Evolutionary conservation across 2,797 vertebrate species (phyloP), one percentile per base, ranked within the genome.

Genomic region (Selene dorsalis): DNA sequence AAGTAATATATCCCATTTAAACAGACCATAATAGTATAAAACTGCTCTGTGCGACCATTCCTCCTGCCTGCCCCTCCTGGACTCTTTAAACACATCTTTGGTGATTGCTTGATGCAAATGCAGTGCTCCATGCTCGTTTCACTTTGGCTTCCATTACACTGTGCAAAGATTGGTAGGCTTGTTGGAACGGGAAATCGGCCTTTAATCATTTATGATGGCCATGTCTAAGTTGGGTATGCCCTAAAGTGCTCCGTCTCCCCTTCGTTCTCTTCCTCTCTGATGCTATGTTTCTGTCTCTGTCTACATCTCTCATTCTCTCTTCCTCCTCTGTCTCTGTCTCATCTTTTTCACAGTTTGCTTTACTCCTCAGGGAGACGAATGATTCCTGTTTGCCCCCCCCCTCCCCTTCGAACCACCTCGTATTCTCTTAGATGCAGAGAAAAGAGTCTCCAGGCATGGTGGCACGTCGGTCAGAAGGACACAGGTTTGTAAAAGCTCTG

Each of bases 131-230:
- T 66, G 73, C 84, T 79, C 69, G 69, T 88, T 83, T 87, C 80
- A 80, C 88, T 88, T 85, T 77, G 82, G 88, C 83, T 90, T 93
- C 91, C 84, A 94, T 94, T 94, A 93, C 90, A 83, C 89, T 91
- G 92, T 86, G 88, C 89, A 94, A 94, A 94, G 93, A 92, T 89
- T 85, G 91, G 92, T 84, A 30, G 82, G 83, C 75, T 88, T 91
- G 92, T 91, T 80, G 71, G 88, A 92, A 92, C 88, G 69, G 85
- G 88, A 84, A 90, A 91, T 91, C 82, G 66, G 82, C 73, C 86
- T 94, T 94, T 93, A 94, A 95, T 94, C 90, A 94, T 94, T 94
- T 81, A 94, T 93, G 85, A 89, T 87, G 83, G 79, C 87, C 88
- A 82, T 89, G 91, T 92, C 92, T 90, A 90, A 88, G 89, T 91